Conservation (phyloP, 2,888 invertebrate genomes). For the Mesopsocus fuscifrons region DNA sequence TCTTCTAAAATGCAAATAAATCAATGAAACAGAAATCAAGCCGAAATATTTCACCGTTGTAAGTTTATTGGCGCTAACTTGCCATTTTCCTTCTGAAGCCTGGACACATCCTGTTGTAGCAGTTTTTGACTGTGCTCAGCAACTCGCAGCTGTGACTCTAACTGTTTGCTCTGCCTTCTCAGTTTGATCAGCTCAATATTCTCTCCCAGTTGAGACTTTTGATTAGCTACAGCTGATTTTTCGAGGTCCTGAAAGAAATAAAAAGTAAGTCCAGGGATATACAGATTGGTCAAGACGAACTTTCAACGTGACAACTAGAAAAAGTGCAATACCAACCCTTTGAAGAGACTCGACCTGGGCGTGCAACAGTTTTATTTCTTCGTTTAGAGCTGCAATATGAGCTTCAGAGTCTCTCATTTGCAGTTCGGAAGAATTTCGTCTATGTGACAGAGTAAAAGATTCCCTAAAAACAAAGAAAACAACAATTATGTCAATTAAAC, state of each 20-base stretch:
- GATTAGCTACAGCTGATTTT: constrained; percentile 14
- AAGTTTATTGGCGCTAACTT: no score
- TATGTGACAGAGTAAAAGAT: not conserved
- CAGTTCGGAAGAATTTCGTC: not conserved
- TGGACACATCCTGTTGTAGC: constrained; percentile 1
- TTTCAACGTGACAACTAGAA: no score
- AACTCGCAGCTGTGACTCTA: constrained; percentile 8
- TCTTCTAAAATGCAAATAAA: no score
- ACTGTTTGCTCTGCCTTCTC: constrained; percentile 23
- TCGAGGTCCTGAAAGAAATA: not conserved
- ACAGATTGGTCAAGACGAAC: no score
- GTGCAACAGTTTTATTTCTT: not conserved
- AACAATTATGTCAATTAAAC: no score
- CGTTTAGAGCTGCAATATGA: not conserved
- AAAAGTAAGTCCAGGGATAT: no score
- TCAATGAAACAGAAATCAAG: no score
- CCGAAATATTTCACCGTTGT: no score
- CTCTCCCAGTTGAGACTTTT: constrained; percentile 22
- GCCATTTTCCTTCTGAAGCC: constrained; percentile 10
- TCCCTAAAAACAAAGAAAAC: not conserved
- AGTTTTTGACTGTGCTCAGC: constrained; percentile 2
- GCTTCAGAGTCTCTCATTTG: not conserved
- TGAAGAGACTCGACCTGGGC: not conserved
- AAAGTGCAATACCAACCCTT: not conserved
- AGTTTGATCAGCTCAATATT: constrained; percentile 24